Conservation (phyloP, 2,888 invertebrate species). For the Ophion slaviceki region DNA sequence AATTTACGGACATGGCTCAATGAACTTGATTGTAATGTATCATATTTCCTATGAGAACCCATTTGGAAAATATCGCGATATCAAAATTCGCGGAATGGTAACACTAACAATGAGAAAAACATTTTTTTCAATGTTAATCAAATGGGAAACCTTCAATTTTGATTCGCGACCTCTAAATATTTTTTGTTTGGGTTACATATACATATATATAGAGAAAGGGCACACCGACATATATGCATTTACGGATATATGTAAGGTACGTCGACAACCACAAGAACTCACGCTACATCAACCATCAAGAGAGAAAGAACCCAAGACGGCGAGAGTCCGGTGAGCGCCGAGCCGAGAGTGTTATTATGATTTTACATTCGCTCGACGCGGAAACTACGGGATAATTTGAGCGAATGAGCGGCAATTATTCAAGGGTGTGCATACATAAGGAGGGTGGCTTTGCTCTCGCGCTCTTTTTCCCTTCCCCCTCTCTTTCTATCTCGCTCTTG, state of each 20-base stretch:
- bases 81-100: too few relatives aligned
- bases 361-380: constrained; percentile 76
- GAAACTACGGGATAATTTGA: constrained; percentile 79
- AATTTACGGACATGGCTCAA: too few relatives aligned
- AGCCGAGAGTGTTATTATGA: constrained; percentile 76
- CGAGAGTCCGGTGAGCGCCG: constrained; percentile 50
- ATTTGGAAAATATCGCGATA: too few relatives aligned
- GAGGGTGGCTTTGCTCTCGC: constrained; percentile 70
- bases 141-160: too few relatives aligned
- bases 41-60: too few relatives aligned
- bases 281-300: constrained; percentile 49
- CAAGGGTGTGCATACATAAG: constrained; percentile 79
- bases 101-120: too few relatives aligned
- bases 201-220: background rate
- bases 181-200: too few relatives aligned
- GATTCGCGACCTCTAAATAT: too few relatives aligned
- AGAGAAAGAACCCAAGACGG: constrained; percentile 32
- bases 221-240: too few relatives aligned
- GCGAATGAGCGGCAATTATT: constrained; percentile 80
- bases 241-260: constrained; percentile 39
- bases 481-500: constrained; percentile 8
- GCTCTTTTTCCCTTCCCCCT: constrained; percentile 9
- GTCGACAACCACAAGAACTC: constrained; percentile 54
- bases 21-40: too few relatives aligned
- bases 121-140: too few relatives aligned